Evolutionary conservation across 2,113 vertebrate genomes (phyloP).

Genomic region (Todiramphus saurophagus): DNA sequence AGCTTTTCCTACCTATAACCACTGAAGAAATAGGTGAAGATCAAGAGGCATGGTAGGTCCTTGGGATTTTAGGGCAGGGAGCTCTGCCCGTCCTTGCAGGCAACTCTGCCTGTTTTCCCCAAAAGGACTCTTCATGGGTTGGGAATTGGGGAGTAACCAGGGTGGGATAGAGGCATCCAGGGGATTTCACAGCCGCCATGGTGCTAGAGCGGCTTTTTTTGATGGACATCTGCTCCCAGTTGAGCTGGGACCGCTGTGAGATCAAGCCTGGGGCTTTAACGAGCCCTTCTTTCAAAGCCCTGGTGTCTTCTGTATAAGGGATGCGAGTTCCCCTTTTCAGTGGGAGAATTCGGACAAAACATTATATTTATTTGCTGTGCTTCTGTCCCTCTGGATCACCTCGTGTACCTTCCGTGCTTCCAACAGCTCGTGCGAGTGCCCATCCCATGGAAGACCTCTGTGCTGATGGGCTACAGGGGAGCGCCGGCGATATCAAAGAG

Average conservation of each 20-base stretch:
- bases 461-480: not conserved
- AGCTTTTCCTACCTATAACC: not conserved
- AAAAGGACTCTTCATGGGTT: not conserved
- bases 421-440: not conserved
- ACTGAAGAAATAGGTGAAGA: not conserved
- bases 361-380: not conserved
- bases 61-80: not conserved
- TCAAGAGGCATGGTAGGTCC: not conserved
- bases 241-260: not conserved
- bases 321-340: not conserved
- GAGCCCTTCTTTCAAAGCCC: not conserved
- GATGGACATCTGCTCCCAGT: not conserved
- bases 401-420: not conserved
- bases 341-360: not conserved
- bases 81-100: not conserved
- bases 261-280: not conserved
- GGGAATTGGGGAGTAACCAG: not conserved
- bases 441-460: not conserved
- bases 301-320: rapidly evolving
- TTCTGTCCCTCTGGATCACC: not conserved
- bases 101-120: not conserved
- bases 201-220: not conserved
- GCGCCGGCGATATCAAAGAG: not conserved
- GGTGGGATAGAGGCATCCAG: not conserved
- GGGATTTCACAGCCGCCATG: not conserved